Percentiles rank a stretch among this genome's conserved stretches.
Evolutionary conservation across 2,888 invertebrate genomes (phyloP).

Genomic region (Spisula solida): DNA sequence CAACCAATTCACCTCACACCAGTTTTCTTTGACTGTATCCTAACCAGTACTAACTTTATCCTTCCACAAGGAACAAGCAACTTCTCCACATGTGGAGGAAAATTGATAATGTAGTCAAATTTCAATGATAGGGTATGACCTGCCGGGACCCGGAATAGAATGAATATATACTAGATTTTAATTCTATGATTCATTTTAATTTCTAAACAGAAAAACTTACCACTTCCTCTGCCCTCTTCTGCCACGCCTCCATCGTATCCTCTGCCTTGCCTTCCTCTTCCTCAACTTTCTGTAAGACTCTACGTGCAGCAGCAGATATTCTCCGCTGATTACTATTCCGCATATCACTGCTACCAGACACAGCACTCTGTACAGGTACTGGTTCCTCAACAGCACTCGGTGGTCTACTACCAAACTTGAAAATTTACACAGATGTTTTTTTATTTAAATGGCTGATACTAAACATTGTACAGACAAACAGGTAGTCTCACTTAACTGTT

Average conservation of each 20-base stretch:
- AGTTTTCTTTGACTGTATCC: too few relatives aligned
- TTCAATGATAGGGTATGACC: too few relatives aligned
- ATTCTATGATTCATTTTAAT: background rate
- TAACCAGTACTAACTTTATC: too few relatives aligned
- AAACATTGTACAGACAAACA: too few relatives aligned
- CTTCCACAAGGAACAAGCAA: too few relatives aligned
- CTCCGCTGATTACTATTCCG: slow-evolving; percentile 62
- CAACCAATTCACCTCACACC: too few relatives aligned
- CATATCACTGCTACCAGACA: slow-evolving; percentile 51
- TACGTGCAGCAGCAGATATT: slow-evolving; percentile 78
- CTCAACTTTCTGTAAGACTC: slow-evolving; percentile 79
- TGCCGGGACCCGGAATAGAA: too few relatives aligned
- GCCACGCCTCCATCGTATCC: slow-evolving; percentile 81
- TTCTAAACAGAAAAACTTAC: slow-evolving; percentile 65
- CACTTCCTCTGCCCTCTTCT: slow-evolving; percentile 81
- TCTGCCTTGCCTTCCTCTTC: slow-evolving; percentile 61
- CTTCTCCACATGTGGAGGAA: too few relatives aligned
- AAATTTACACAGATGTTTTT: background rate
- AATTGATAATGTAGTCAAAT: too few relatives aligned
- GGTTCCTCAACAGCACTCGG: slow-evolving; percentile 59
- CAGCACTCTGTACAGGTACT: slow-evolving; percentile 47
- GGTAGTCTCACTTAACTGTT: too few relatives aligned
- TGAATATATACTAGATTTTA: too few relatives aligned
- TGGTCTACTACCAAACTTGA: slow-evolving; percentile 74
- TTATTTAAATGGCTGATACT: background rate